These are phyloP conservation scores for Hyperopisus bebe DNA, from an alignment of 2,113 vertebrate species.

Conservation along the genomic window DNA sequence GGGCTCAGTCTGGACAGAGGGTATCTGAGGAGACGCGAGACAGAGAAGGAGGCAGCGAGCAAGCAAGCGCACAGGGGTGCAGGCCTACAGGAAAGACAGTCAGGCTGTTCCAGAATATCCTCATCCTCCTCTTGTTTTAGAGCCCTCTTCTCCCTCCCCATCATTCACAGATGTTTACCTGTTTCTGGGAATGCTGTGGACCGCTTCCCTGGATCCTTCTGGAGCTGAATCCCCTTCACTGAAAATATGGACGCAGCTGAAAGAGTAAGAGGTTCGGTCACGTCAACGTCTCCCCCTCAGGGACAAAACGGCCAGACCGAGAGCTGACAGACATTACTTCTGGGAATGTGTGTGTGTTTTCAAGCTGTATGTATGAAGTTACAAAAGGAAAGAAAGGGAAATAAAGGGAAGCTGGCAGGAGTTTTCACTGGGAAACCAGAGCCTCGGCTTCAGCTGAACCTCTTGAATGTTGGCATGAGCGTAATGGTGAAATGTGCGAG, in stretches of 20 bases:
- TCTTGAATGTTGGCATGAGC: neutral
- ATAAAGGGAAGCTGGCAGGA: neutral
- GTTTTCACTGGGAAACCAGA: neutral
- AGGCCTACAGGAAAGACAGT: neutral
- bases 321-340: neutral
- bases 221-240: conserved; percentile 65
- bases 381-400: neutral
- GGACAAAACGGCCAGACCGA: neutral
- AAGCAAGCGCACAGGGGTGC: neutral
- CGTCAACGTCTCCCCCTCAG: neutral
- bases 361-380: neutral
- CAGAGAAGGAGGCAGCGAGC: conserved; percentile 17
- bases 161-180: conserved; percentile 47
- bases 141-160: neutral
- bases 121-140: neutral
- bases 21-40: conserved; percentile 25
- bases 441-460: neutral
- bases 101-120: neutral
- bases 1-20: neutral
- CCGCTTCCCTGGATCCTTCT: conserved; percentile 69
- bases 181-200: conserved; percentile 56
- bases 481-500: neutral
- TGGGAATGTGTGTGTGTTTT: neutral
- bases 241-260: conserved; percentile 68
- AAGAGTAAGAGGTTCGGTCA: neutral